Base-by-base conservation (phyloP, 2,797 vertebrate genomes). In the Tragopan temminckii region DNA sequence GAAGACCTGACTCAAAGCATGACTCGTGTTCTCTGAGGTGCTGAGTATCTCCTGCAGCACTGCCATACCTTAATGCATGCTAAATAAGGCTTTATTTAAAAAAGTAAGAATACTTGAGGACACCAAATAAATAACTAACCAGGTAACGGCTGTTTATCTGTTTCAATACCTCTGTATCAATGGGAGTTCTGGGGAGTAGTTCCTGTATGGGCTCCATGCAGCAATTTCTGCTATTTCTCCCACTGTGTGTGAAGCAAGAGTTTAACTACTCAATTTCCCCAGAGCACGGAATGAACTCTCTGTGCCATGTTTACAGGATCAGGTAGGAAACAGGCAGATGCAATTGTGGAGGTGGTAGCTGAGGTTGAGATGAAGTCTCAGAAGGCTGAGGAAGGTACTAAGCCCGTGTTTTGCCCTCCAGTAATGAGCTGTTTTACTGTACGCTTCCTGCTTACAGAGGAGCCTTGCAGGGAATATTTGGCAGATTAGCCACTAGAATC, bases 341-440 rank as follows among this genome's bases (percentile, higher is more conserved):
- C 27, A n/a, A 71, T 29, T 33, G 89, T 87, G 67, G 55, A 90
- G 59, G 29, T 59, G 50, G 61, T 53, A 72, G 63, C 40, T 92
- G 62, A 61, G 42, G 36, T 13, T 93, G 87, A 67, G 58, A 69
- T 66, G 79, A 59, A 80, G 72, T 69, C 92, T 92, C 93, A 66
- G 59, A 89, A 83, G 89, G 61, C 70, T 66, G 48, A 85, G 66
- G 61, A 80, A 91, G 72, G 82, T 80, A 69, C n/a, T 68, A 80
- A 67, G 66, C 87, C 19, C 0, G 0, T 82, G n/a, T 85, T 89
- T 91, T 81, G 75, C 84, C 55, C 83, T 78, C 20, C 72, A 85
- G 55, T 94, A 96, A 96, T 55, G 75, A 95, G 89, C 23, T 79
- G 40, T 58, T 88, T 69, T 89, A 70, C 79, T 79, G 75, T 12